Evolutionary conservation across 37 sponge, comb jelly and placozoan genomes (phyloP).

Genomic region (Lycopodina hypogea): DNA sequence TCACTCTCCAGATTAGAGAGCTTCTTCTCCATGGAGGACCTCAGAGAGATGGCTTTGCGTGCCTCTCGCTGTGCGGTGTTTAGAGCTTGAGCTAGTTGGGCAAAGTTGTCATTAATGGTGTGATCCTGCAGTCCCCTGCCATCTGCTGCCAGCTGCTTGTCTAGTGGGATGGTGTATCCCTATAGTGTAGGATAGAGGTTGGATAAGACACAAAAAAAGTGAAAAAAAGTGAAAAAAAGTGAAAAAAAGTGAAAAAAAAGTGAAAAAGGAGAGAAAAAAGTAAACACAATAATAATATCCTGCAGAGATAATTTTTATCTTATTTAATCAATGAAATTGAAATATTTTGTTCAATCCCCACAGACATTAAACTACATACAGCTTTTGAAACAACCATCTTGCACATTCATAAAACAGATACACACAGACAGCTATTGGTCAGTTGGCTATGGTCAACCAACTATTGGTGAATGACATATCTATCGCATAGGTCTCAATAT

Average conservation of each 20-base stretch:
- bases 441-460: too few relatives aligned
- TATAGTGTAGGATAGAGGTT: too few relatives aligned
- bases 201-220: neutral
- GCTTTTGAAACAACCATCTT: too few relatives aligned
- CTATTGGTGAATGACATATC: too few relatives aligned
- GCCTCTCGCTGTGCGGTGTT: constrained; percentile 99
- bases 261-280: constrained; percentile 6
- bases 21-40: constrained; percentile 86
- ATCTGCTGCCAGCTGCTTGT: constrained; percentile 96
- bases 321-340: too few relatives aligned
- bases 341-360: too few relatives aligned
- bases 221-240: neutral
- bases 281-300: neutral
- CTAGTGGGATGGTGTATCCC: constrained; percentile 98
- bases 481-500: too few relatives aligned
- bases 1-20: constrained; percentile 89
- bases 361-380: too few relatives aligned
- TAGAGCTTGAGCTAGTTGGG: constrained; percentile 95
- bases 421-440: too few relatives aligned
- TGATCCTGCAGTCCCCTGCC: constrained; percentile 96
- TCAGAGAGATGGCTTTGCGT: constrained; percentile 82
- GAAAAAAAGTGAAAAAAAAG: too few relatives aligned
- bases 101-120: constrained; percentile 99
- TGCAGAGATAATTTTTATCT: too few relatives aligned
- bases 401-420: too few relatives aligned